Conservation (phyloP, 2,888 invertebrate genomes). For the Meteorus colon region DNA sequence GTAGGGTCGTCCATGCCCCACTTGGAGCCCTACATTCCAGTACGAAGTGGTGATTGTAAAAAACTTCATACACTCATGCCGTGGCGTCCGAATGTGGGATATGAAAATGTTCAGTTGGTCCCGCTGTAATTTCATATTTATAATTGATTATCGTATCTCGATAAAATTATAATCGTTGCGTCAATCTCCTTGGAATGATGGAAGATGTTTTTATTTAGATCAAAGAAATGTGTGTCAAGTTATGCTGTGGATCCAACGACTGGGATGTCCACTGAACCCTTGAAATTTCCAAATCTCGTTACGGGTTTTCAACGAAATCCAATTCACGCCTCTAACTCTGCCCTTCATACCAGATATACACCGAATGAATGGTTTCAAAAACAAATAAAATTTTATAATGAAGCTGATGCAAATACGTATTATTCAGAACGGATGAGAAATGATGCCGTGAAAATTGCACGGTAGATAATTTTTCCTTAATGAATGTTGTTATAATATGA, state of each 20-base stretch:
- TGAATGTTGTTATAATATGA: background rate
- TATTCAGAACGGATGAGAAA: conserved; percentile 86
- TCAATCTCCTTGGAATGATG: conserved; percentile 10
- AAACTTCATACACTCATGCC: conserved; percentile 84
- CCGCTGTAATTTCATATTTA: conserved; percentile 77
- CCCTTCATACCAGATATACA: conserved; percentile 92
- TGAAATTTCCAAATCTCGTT: conserved; percentile 88
- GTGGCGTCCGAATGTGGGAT: conserved; percentile 87
- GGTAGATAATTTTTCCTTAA: conserved; percentile 72
- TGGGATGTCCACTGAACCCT: conserved; percentile 83
- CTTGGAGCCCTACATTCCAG: conserved; percentile 80
- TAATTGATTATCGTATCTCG: background rate
- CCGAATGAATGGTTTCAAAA: conserved; percentile 90
- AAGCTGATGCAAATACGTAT: conserved; percentile 91
- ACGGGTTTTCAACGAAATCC: conserved; percentile 89
- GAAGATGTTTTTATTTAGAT: conserved; percentile 71
- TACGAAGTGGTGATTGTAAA: conserved; percentile 81
- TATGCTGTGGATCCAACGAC: conserved; percentile 83
- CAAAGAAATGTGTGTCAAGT: conserved; percentile 83
- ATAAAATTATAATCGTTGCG: background rate
- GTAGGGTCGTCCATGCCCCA: conserved; percentile 77
- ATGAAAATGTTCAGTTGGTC: conserved; percentile 85
- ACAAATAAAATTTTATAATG: conserved; percentile 89
- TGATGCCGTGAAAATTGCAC: conserved; percentile 85
- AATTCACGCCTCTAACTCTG: conserved; percentile 87